Conservation (phyloP, 1,140 invertebrate genomes). For the Lordiphosa mommai region DNA sequence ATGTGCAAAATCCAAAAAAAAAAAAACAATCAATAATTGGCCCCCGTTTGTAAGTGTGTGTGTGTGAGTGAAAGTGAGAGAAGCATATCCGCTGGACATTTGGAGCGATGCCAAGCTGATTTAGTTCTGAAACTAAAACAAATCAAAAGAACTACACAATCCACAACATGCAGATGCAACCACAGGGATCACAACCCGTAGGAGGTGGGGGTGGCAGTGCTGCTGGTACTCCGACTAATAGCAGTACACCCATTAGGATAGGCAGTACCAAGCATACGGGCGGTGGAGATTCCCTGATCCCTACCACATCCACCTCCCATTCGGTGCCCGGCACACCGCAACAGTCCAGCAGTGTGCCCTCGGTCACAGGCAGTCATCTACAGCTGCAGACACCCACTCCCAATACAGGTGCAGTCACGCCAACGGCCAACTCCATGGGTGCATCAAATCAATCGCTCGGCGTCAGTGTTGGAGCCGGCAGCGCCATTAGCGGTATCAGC, state of each 20-base stretch:
- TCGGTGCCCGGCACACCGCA: constrained; percentile 57
- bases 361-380: constrained; percentile 43
- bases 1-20: constrained; percentile 38
- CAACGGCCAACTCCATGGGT: constrained; percentile 49
- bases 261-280: constrained; percentile 52
- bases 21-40: constrained; percentile 74
- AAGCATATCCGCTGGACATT: constrained; percentile 27
- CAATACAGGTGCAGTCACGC: constrained; percentile 15
- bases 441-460: constrained; percentile 72
- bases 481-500: constrained; percentile 59
- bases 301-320: constrained; percentile 32
- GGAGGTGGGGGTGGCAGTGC: constrained; percentile 4
- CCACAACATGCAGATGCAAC: constrained; percentile 8
- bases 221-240: constrained; percentile 14
- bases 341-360: constrained; percentile 65
- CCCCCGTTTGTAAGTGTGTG: constrained; percentile 22
- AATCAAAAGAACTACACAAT: constrained; percentile 1
- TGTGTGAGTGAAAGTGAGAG: constrained; percentile 15
- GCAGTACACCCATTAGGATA: constrained; percentile 70
- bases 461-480: constrained; percentile 46
- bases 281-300: constrained; percentile 38
- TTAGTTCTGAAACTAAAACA: constrained; percentile 21
- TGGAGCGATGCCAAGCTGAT: constrained; percentile 60
- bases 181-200: constrained; percentile 26
- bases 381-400: constrained; percentile 44